Conservation (phyloP, 1,140 invertebrate genomes). For the Popillia japonica region DNA sequence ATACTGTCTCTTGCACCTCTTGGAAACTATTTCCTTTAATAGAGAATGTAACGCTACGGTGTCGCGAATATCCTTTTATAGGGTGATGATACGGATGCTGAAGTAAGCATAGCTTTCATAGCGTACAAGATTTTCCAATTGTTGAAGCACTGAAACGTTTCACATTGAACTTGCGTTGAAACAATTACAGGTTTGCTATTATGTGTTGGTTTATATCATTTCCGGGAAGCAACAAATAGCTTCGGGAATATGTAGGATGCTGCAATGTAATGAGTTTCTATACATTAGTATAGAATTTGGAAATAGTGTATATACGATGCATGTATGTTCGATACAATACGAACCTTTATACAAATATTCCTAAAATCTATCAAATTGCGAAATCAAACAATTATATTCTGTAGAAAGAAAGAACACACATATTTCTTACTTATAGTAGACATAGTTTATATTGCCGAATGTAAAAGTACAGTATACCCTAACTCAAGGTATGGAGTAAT, state of each 20-base stretch:
- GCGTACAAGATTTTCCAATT: conserved; percentile 6
- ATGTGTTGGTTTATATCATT: background rate
- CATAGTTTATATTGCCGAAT: too few relatives aligned
- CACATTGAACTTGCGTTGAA: background rate
- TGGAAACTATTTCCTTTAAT: background rate
- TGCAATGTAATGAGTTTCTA: too few relatives aligned
- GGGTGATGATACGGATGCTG: background rate
- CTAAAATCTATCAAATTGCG: too few relatives aligned
- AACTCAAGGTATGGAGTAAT: background rate
- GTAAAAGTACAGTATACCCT: too few relatives aligned
- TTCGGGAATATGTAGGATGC: too few relatives aligned
- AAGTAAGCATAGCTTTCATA: background rate
- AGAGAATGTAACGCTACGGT: background rate
- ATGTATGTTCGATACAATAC: too few relatives aligned
- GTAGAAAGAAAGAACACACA: too few relatives aligned
- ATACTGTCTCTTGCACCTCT: background rate
- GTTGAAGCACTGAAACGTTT: background rate
- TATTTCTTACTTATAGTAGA: too few relatives aligned
- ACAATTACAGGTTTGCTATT: background rate
- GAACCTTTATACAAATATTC: too few relatives aligned
- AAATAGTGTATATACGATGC: too few relatives aligned
- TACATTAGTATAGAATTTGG: too few relatives aligned
- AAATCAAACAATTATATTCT: too few relatives aligned
- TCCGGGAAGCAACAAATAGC: background rate
- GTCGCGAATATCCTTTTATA: background rate